phyloP scores from a whole-genome alignment of 2,797 vertebrate species.

The Macropus fuliginosus region DNA sequence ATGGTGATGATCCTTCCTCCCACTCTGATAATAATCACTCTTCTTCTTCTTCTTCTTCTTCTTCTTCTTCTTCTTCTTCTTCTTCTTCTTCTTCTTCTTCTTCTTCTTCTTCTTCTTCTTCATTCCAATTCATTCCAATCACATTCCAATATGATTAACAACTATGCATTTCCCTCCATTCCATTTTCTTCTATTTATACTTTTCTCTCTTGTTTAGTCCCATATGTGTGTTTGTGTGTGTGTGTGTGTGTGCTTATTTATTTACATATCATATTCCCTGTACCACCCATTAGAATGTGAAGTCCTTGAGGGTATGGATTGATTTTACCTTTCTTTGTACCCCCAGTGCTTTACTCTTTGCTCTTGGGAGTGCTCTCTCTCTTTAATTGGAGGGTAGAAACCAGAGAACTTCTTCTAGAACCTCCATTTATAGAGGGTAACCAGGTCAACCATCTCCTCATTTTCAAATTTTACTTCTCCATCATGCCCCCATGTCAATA shows the following conservation, averaged over 20 bases:
- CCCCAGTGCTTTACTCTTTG: background rate
- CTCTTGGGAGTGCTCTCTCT: rapidly evolving
- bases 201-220: background rate
- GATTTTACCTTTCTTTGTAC: background rate
- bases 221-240: too few relatives aligned
- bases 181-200: too few relatives aligned
- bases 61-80: too few relatives aligned
- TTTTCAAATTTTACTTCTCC: background rate
- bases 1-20: background rate
- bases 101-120: too few relatives aligned
- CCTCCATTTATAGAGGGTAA: background rate
- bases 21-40: background rate
- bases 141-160: too few relatives aligned
- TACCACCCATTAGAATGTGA: background rate
- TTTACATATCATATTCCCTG: background rate
- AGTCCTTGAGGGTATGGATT: too few relatives aligned
- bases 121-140: too few relatives aligned
- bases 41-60: too few relatives aligned
- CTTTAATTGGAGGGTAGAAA: background rate
- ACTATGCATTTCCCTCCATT: too few relatives aligned
- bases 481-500: background rate
- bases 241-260: background rate
- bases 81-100: too few relatives aligned
- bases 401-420: background rate
- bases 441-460: background rate